phyloP scores from a whole-genome alignment of 2,113 vertebrate species.

The Bambusicola thoracicus region DNA sequence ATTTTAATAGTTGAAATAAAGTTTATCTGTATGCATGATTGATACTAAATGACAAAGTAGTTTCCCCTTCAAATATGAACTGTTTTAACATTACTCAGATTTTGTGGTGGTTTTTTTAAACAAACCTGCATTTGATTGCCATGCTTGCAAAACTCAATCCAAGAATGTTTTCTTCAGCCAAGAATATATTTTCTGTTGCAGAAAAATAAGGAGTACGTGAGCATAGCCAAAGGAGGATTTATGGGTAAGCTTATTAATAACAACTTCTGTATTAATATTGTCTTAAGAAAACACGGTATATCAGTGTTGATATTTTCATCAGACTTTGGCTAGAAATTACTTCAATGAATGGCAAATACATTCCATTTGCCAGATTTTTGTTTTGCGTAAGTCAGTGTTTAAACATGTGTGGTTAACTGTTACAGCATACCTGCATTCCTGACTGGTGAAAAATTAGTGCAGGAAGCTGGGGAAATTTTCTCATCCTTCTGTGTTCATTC shows the following conservation, averaged over 20 bases:
- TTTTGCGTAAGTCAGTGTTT: background rate
- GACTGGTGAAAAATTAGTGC: background rate
- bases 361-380: background rate
- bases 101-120: background rate
- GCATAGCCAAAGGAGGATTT: conserved; percentile 97
- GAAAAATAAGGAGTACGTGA: conserved; percentile 99
- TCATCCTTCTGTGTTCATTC: background rate
- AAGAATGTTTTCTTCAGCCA: background rate
- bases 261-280: background rate
- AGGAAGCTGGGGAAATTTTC: background rate
- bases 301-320: background rate
- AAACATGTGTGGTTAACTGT: background rate
- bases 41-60: background rate
- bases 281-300: background rate
- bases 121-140: background rate
- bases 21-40: background rate
- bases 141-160: background rate
- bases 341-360: background rate
- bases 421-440: background rate
- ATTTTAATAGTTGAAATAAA: background rate
- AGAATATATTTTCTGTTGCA: conserved; percentile 73
- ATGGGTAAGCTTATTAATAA: conserved; percentile 88
- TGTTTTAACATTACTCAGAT: background rate
- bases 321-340: background rate
- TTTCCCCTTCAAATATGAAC: background rate